Conservation (phyloP, 2,797 vertebrate species). For the Ciconia nigra region DNA sequence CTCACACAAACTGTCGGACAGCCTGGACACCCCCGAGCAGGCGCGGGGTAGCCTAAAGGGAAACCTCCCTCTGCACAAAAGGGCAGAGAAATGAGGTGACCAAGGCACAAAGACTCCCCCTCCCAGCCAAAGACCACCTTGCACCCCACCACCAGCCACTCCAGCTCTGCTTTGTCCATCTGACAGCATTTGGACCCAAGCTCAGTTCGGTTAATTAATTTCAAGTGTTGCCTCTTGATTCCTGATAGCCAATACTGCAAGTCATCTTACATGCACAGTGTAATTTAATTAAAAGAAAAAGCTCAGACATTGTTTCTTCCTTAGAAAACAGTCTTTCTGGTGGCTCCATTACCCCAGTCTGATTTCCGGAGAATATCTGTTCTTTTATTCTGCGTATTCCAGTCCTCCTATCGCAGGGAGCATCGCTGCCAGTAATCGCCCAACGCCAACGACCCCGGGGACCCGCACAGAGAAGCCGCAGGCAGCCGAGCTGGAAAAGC, state of each 20-base stretch:
- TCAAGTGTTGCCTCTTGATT: neutral
- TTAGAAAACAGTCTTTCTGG: neutral
- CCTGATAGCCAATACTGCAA: neutral
- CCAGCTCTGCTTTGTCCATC: neutral
- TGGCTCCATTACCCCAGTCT: neutral
- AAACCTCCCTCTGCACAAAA: neutral
- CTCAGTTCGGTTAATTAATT: neutral
- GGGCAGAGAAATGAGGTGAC: neutral
- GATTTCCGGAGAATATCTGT: too few species aligned
- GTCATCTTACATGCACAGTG: neutral
- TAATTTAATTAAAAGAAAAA: neutral
- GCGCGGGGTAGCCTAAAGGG: accelerated
- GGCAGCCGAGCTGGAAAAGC: neutral
- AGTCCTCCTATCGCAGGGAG: neutral
- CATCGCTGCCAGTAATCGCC: accelerated
- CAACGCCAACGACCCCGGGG: neutral
- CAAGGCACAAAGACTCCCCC: neutral
- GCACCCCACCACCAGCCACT: neutral
- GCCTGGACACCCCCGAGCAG: neutral
- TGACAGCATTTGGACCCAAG: neutral
- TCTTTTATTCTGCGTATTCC: neutral
- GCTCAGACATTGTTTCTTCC: neutral
- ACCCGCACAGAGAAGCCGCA: neutral
- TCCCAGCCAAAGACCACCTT: neutral
- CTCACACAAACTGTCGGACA: neutral